Base-by-base conservation (phyloP, 2,888 invertebrate species). In the Drosophila prolongata region DNA sequence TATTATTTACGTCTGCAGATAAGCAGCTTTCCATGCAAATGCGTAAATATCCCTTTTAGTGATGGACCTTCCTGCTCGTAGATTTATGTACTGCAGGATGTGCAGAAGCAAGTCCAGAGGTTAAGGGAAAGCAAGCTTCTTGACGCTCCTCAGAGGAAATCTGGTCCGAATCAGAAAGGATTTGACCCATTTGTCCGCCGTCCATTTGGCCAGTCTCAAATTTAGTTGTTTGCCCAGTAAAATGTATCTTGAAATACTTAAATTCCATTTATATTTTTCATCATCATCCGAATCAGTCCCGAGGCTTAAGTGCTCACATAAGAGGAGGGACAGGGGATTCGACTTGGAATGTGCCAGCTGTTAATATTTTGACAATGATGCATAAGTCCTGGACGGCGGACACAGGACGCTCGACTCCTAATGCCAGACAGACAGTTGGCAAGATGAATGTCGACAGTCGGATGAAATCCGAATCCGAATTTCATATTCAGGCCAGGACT, bases 391-490 rank as follows among this genome's bases (percentile, higher is more conserved):
- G 72, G 78, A 85, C 80, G 75, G 54, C 42, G 55, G 61, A 55
- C 62, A 43, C 43, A 54, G 57, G 68, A 62, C 52, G 27, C 64
- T 52, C 40, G 46, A 38, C 56, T 68, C 59, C 78, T 78, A 81
- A 78, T 87, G 87, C 85, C 77, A 75, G 79, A 85, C 86, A 83
- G 87, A 88, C 87, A 83, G 83, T 86, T 86, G 83, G 50, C 80
- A 86, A 88, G 83, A 83, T 83, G 83, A 88, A 88, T 83, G 89
- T 77, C 87, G 89, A 83, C 83, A 83, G 87, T 83, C 77, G 76
- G 70, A 79, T 71, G 89, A 77, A 81, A 81, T 30, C 30, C 30
- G 30, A 85, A 69, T 68, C 67, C 57, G 64, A 70, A 83, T 83
- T 88, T 83, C 89, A 83, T 83, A 83, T 83, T 83, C 89, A 86